A percentile compares a stretch with the other conserved stretches of the same genome.
phyloP scores from a whole-genome alignment of 2,888 invertebrate species.

The Drosophila niveifrons region DNA sequence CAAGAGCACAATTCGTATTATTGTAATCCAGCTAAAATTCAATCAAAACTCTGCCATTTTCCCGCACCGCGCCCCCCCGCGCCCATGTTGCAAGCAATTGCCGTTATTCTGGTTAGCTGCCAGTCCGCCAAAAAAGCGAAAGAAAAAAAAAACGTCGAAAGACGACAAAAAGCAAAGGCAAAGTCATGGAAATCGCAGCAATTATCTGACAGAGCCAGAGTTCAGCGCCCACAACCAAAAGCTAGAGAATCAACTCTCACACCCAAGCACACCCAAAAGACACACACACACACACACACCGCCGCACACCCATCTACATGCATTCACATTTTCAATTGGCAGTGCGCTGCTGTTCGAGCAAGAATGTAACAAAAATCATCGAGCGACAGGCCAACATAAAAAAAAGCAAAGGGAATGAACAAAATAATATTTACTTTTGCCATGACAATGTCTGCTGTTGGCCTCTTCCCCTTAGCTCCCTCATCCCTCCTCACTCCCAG shows the following conservation, averaged over 20 bases:
- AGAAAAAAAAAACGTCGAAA: constrained; percentile 10
- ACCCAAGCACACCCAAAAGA: constrained; percentile 33
- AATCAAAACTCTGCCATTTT: constrained; percentile 61
- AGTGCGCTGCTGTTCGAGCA: constrained; percentile 26
- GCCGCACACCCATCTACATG: constrained; percentile 36
- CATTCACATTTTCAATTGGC: constrained; percentile 29
- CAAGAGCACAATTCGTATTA: constrained; percentile 41
- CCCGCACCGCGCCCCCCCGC: neutral
- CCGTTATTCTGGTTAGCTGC: constrained; percentile 22
- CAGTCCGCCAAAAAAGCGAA: constrained; percentile 31
- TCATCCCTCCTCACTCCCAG: constrained; percentile 5
- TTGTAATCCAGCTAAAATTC: constrained; percentile 67
- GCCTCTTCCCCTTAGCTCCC: neutral
- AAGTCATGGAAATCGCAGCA: constrained; percentile 75
- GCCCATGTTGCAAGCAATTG: constrained; percentile 17
- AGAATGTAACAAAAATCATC: constrained; percentile 64
- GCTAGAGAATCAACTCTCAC: constrained; percentile 9
- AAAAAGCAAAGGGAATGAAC: constrained; percentile 28
- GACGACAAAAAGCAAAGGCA: constrained; percentile 42
- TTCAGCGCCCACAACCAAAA: constrained; percentile 33
- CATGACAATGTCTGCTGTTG: constrained; percentile 69
- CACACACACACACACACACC: constrained; percentile 36
- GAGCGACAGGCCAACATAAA: constrained; percentile 20
- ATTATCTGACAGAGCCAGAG: constrained; percentile 55
- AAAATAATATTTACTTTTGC: constrained; percentile 79